Conservation (phyloP, 2,113 vertebrate species). For the Aleadryas rufinucha region DNA sequence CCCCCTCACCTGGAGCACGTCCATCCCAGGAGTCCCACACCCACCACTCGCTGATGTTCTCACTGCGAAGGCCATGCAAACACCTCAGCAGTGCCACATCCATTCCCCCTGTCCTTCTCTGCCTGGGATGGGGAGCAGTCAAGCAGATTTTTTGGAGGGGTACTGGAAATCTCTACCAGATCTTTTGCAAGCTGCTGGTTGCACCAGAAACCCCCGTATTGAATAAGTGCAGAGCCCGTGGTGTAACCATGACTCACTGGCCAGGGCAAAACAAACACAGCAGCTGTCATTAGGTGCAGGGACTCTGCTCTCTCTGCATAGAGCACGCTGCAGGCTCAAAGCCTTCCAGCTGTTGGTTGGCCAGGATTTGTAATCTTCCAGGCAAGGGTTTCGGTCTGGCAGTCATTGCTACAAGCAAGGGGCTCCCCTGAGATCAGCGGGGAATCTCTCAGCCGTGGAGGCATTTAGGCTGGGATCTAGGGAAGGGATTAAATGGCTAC, state of each 20-base stretch:
- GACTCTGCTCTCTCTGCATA: background rate
- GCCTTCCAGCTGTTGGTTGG: slow-evolving; percentile 54
- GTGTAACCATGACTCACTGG: slow-evolving; percentile 4
- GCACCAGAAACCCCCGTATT: background rate
- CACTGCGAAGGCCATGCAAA: background rate
- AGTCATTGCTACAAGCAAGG: slow-evolving; percentile 15
- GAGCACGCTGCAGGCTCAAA: background rate
- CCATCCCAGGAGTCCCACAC: background rate
- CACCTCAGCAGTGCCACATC: background rate
- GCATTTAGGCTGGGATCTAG: background rate
- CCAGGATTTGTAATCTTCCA: background rate
- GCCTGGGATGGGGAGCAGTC: background rate
- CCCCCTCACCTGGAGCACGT: background rate
- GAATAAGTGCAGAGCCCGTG: background rate
- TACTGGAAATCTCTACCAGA: background rate
- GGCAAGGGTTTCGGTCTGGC: background rate
- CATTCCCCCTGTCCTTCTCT: background rate
- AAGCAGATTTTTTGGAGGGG: background rate
- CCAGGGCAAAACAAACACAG: slow-evolving; percentile 53
- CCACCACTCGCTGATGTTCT: background rate
- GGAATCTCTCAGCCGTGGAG: background rate
- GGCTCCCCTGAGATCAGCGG: background rate
- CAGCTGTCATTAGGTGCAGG: slow-evolving; percentile 48
- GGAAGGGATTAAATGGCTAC: background rate
- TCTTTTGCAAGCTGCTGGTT: background rate